Conservation (phyloP, 92 coral and sea anemone genomes). For the Palythoa grandiflora region DNA sequence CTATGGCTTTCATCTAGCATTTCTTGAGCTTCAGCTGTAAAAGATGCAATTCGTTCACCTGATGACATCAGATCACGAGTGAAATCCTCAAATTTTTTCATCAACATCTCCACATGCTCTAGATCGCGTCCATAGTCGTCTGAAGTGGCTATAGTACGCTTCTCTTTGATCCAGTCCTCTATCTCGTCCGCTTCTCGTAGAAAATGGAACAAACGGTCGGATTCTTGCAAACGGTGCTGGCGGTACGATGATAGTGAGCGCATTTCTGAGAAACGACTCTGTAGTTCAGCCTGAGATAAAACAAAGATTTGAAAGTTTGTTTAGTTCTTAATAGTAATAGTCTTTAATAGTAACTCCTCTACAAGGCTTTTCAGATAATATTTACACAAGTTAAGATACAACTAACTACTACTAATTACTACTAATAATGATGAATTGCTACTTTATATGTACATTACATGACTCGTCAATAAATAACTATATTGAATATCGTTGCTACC, state of each 20-base stretch:
- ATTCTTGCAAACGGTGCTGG: constrained; percentile 81
- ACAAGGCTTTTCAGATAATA: no score
- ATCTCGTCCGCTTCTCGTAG: constrained; percentile 92
- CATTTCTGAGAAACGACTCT: constrained; percentile 72
- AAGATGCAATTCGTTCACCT: constrained; percentile 86
- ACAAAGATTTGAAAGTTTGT: not conserved
- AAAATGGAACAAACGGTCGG: constrained; percentile 80
- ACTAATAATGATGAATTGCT: no score
- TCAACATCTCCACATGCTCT: constrained; percentile 94
- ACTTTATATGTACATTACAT: no score
- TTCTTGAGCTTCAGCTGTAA: constrained; percentile 86
- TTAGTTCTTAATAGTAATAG: not conserved
- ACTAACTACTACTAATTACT: no score
- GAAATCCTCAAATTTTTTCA: constrained; percentile 94
- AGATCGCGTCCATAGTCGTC: constrained; percentile 97
- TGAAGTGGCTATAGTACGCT: constrained; percentile 81
- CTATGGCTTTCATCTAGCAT: constrained; percentile 80
- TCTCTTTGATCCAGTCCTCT: constrained; percentile 95
- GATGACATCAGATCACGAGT: constrained; percentile 95
- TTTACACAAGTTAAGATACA: no score
- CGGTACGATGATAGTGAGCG: constrained; percentile 75
- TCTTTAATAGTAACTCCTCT: no score
- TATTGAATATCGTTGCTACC: no score
- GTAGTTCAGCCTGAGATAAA: constrained; percentile 56
- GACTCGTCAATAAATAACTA: no score